Base-by-base conservation (phyloP, 2,113 vertebrate genomes). In the Turnix velox region DNA sequence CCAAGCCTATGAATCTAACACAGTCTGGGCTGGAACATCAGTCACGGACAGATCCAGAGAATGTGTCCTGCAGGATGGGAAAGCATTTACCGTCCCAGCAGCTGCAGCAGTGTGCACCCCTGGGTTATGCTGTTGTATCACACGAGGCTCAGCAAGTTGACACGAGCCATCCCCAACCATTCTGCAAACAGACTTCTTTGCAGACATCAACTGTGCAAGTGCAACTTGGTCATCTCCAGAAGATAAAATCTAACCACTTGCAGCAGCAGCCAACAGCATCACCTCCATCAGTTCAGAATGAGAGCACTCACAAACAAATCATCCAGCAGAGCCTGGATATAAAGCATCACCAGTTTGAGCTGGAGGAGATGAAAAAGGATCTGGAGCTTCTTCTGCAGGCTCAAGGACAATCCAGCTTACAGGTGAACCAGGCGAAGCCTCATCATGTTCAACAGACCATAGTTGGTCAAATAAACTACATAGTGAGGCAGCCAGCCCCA, bases 341-440 rank as follows among this genome's bases (percentile, higher is more conserved):
- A 93, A 97, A 96, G 97, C 98, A 98, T 89, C 97, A 97, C 69
- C 98, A 97, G 67, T 92, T 98, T 62, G 98, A 98, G 73, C 94
- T 98, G 88, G 97, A 98, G 71, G 98, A 98, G 87, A 98, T 98
- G 97, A 98, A 98, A 66, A 98, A 98, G 87, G 98, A 98, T 57
- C 88, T 98, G 73, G 97, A 98, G 54, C 96, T 98, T 43, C 98
- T 98, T 49, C 94, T 98, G 23, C 98, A 98, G 91, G 98, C 97
- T 71, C 97, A 97, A 37, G 96, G 97, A 42, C 98, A 98, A 43
- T 72, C 98, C 43, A 98, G 97, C 65, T 93, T 97, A 77, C 98
- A 98, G 40, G 90, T 98, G 78, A 97, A 96, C 91, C 96, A 98
- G 92, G 94, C 98, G 91, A 98, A 98, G 73, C 98, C 97, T 67